These are phyloP conservation scores for Plagodis pulveraria DNA, from an alignment of 2,888 invertebrate species.

Conservation along the genomic window DNA sequence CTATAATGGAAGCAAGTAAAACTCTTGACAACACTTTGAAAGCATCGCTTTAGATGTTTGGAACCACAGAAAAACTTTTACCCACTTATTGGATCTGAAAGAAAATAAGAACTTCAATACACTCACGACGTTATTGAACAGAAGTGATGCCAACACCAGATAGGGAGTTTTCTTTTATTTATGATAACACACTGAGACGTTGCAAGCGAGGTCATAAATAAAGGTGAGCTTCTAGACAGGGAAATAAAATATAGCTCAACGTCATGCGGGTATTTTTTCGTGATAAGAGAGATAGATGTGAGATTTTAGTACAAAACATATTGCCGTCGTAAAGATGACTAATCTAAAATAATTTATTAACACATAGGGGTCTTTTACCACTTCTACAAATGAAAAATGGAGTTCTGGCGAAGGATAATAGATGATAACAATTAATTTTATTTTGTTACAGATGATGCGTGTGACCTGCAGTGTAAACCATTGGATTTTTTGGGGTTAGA, in stretches of 20 bases:
- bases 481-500: slow-evolving; percentile 3
- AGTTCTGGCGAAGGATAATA: background rate
- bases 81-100: slow-evolving; percentile 31
- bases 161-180: slow-evolving; percentile 42
- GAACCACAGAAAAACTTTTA: slow-evolving; percentile 21
- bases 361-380: slow-evolving; percentile 6
- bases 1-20: no score
- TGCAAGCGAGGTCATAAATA: slow-evolving; percentile 47
- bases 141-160: slow-evolving; percentile 35
- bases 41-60: slow-evolving; percentile 26
- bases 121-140: slow-evolving; percentile 24
- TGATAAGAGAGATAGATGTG: slow-evolving; percentile 19
- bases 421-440: background rate
- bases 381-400: background rate
- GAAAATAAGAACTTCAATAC: slow-evolving; percentile 30
- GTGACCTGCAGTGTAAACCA: background rate
- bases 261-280: slow-evolving; percentile 33
- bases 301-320: slow-evolving; percentile 20
- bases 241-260: slow-evolving; percentile 40
- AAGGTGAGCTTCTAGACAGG: slow-evolving; percentile 36
- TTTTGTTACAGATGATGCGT: slow-evolving; percentile 33
- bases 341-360: slow-evolving; percentile 22
- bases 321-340: slow-evolving; percentile 23
- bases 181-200: slow-evolving; percentile 42
- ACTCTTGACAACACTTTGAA: slow-evolving; percentile 26